These are phyloP conservation scores for Darevskia nairensis DNA, from an alignment of 2,797 vertebrate species.

Conservation along the genomic window DNA sequence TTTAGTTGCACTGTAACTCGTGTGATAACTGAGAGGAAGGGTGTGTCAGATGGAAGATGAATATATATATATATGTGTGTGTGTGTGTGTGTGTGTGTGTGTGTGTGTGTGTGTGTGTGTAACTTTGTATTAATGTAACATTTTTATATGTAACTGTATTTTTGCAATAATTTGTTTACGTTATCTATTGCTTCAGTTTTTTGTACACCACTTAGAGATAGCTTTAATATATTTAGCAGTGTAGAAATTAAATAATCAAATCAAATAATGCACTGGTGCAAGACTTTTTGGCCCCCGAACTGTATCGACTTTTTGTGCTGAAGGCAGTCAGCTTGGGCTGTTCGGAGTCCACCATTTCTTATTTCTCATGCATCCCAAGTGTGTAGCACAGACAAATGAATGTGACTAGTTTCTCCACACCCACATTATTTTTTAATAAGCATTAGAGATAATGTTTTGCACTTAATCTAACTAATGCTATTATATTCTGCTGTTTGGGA, in stretches of 20 bases:
- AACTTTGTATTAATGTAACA: too few relatives aligned
- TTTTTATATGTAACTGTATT: too few relatives aligned
- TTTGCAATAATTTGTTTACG: background rate
- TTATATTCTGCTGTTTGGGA: background rate
- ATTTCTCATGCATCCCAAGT: constrained; percentile 16
- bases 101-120: too few relatives aligned
- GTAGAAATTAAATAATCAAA: too few relatives aligned
- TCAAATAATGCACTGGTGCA: too few relatives aligned
- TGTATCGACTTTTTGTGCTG: background rate
- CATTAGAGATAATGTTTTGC: constrained; percentile 29
- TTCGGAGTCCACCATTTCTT: background rate
- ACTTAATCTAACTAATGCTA: constrained; percentile 46
- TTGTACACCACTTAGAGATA: too few relatives aligned
- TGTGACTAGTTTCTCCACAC: constrained; percentile 12
- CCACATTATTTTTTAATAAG: constrained; percentile 34
- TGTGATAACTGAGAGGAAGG: too few relatives aligned
- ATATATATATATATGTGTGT: too few relatives aligned
- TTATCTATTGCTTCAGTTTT: background rate
- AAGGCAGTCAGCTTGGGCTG: background rate
- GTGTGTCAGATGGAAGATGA: too few relatives aligned
- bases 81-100: too few relatives aligned
- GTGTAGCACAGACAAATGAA: background rate
- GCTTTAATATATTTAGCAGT: too few relatives aligned
- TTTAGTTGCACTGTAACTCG: background rate
- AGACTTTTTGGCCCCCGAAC: background rate